A percentile compares a stretch with the other conserved stretches of the same genome.
Conservation (phyloP, 2,888 invertebrate species). For the Zeuzera pyrina region DNA sequence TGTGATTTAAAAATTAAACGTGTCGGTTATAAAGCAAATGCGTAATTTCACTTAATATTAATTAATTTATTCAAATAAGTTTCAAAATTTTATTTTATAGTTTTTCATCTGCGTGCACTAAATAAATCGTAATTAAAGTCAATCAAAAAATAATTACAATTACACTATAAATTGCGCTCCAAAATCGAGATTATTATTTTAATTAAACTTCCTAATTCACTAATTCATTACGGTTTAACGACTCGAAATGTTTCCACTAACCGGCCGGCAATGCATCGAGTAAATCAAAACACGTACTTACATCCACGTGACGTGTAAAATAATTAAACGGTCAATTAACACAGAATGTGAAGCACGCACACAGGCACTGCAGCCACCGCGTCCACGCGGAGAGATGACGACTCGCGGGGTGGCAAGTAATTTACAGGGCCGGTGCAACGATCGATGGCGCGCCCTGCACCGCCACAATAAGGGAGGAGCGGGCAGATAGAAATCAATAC, state of each 20-base stretch:
- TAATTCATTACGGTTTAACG: constrained; percentile 1
- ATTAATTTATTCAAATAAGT: too few species aligned
- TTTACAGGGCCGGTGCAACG: constrained; percentile 25
- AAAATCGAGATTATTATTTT: too few species aligned
- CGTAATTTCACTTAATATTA: too few species aligned
- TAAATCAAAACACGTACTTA: constrained; percentile 28
- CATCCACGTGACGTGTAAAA: constrained; percentile 44
- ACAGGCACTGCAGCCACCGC: constrained; percentile 26
- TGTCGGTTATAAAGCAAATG: too few species aligned
- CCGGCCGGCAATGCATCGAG: constrained; percentile 12
- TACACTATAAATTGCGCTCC: too few species aligned
- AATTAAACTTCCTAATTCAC: too few species aligned
- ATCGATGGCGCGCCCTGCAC: constrained; percentile 46
- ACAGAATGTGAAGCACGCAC: constrained; percentile 23
- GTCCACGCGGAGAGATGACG: constrained; percentile 17
- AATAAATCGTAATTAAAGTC: too few species aligned
- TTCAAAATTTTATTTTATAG: too few species aligned
- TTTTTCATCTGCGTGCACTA: too few species aligned
- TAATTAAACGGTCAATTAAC: constrained; percentile 33
- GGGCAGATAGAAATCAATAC: constrained; percentile 74
- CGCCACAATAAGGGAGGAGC: constrained; percentile 68
- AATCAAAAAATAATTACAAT: too few species aligned
- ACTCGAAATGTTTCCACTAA: constrained; percentile 4
- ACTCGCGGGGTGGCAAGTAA: constrained; percentile 41
- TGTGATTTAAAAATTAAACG: too few species aligned